Percentiles rank a stretch among this genome's conserved stretches.
Evolutionary conservation across 1,140 invertebrate species (phyloP).

Genomic region (Drosophila pruinosa): DNA sequence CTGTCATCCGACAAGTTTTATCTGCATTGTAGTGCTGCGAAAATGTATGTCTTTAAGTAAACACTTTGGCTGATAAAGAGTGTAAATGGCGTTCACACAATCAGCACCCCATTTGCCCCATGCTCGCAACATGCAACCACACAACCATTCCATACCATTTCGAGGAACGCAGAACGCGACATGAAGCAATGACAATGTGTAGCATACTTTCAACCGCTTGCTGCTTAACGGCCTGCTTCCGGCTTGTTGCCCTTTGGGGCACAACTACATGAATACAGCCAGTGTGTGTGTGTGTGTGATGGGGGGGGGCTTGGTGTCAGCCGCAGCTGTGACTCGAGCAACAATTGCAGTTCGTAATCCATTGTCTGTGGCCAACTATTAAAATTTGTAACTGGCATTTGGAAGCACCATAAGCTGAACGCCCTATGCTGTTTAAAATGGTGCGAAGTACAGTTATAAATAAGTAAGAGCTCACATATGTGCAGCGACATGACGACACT

Average conservation of each 20-base stretch:
- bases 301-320: background rate
- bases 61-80: constrained; percentile 32
- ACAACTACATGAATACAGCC: background rate
- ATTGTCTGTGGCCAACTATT: constrained; percentile 45
- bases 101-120: background rate
- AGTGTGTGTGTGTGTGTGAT: background rate
- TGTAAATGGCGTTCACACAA: constrained; percentile 31
- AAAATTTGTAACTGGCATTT: constrained; percentile 42
- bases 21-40: constrained; percentile 3
- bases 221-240: constrained; percentile 38
- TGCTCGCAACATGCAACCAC: background rate
- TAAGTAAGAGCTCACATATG: constrained; percentile 61
- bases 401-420: constrained; percentile 25
- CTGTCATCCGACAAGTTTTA: background rate
- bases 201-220: constrained; percentile 37
- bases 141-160: background rate
- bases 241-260: constrained; percentile 14
- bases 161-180: background rate
- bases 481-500: constrained; percentile 6
- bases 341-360: constrained; percentile 30
- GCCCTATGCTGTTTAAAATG: constrained; percentile 24
- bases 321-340: constrained; percentile 19
- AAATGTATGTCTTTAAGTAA: constrained; percentile 14
- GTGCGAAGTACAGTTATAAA: constrained; percentile 67
- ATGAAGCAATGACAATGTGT: constrained; percentile 24